These are phyloP conservation scores for Osmoderma eremita DNA, from an alignment of 2,888 invertebrate genomes.

Conservation along the genomic window DNA sequence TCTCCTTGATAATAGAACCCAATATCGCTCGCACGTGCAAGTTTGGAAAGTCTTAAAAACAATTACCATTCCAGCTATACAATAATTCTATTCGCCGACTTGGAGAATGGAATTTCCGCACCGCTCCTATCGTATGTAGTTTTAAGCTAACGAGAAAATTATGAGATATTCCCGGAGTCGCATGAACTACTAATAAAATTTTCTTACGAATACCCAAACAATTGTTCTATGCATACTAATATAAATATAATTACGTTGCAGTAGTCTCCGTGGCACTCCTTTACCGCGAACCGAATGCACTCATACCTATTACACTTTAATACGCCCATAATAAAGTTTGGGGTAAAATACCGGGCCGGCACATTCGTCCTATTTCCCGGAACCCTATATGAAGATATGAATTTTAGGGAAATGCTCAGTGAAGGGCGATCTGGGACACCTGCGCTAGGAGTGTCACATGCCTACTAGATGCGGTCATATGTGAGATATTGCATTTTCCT, in stretches of 20 bases:
- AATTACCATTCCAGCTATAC: conserved; percentile 26
- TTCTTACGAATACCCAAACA: conserved; percentile 39
- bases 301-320: conserved; percentile 24
- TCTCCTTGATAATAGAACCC: neutral
- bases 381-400: conserved; percentile 52
- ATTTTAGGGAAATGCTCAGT: conserved; percentile 51
- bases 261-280: conserved; percentile 10
- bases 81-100: conserved; percentile 25
- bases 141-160: conserved; percentile 41
- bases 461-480: conserved; percentile 49
- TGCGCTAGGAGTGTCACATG: conserved; percentile 51
- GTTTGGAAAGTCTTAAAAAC: conserved; percentile 24
- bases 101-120: conserved; percentile 21
- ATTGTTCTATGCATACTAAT: conserved; percentile 39
- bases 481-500: conserved; percentile 48
- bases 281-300: conserved; percentile 25
- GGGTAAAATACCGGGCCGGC: conserved; percentile 45
- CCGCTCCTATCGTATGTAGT: conserved; percentile 26
- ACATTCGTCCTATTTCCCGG: conserved; percentile 47
- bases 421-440: conserved; percentile 51
- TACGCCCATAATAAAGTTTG: conserved; percentile 37
- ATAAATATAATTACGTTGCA: conserved; percentile 36
- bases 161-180: conserved; percentile 39
- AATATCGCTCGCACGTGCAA: conserved; percentile 7
- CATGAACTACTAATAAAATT: conserved; percentile 39